Conservation (phyloP, 2,888 invertebrate species). For the Syritta pipiens region DNA sequence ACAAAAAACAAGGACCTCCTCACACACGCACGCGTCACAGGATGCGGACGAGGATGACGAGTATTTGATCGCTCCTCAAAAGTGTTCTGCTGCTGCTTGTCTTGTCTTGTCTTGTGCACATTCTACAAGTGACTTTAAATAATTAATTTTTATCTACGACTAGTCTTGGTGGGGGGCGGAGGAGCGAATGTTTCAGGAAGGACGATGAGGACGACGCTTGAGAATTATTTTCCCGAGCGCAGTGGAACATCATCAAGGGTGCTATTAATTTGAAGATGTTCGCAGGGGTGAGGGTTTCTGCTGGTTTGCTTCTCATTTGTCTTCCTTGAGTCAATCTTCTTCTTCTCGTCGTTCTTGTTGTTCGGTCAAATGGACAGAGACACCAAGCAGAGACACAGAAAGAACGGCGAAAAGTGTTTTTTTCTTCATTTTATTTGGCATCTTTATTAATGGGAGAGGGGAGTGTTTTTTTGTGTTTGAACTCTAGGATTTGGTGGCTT, state of each 20-base stretch:
- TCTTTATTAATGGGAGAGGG: constrained; percentile 33
- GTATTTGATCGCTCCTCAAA: constrained; percentile 56
- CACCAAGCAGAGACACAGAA: no score
- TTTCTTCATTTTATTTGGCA: no score
- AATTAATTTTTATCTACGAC: constrained; percentile 51
- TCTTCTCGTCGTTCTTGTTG: not conserved
- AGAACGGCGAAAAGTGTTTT: no score
- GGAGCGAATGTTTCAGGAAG: no score
- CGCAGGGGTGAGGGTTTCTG: not conserved
- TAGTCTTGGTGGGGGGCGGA: no score
- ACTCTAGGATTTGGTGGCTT: constrained; percentile 36
- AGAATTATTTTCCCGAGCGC: not conserved
- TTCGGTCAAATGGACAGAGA: no score
- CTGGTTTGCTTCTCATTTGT: constrained; percentile 42
- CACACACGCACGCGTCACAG: not conserved
- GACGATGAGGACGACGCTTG: no score
- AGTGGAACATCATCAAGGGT: constrained; percentile 24
- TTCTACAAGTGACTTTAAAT: constrained; percentile 65
- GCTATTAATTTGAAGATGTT: constrained; percentile 19
- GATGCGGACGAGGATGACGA: constrained; percentile 9
- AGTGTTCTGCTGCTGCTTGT: no score
- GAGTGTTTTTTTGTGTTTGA: constrained; percentile 26
- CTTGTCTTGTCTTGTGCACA: constrained; percentile 35
- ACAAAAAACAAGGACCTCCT: not conserved
- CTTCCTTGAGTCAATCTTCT: constrained; percentile 40